Conservation (phyloP, 2,888 invertebrate species). For the Tipula unca region DNA sequence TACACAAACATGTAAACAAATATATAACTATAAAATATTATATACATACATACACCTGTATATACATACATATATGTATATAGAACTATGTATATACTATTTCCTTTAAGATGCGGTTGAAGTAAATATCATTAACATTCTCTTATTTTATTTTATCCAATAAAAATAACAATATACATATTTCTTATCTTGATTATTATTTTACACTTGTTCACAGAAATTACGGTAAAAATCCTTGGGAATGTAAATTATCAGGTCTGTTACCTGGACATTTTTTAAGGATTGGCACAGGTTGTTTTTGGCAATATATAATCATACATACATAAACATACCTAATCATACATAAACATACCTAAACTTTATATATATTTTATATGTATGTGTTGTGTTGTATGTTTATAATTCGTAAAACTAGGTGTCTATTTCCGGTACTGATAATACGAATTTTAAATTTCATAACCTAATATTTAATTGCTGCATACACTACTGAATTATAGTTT, state of each 20-base stretch:
- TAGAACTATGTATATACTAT: neutral
- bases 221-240: neutral
- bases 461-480: neutral
- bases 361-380: neutral
- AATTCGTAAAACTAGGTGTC: neutral
- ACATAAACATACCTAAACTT: neutral
- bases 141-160: neutral
- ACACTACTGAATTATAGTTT: neutral
- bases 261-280: neutral
- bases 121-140: neutral
- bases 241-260: neutral
- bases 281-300: neutral
- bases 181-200: neutral
- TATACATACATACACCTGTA: neutral
- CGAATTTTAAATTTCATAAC: neutral
- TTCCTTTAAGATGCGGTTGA: neutral
- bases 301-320: neutral
- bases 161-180: conserved; percentile 4
- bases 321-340: neutral
- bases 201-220: neutral
- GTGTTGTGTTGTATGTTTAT: neutral
- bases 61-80: neutral
- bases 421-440: neutral
- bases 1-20: no score
- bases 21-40: neutral